Conservation (phyloP, 1,140 invertebrate species). For the Pentalonia nigronervosa region DNA sequence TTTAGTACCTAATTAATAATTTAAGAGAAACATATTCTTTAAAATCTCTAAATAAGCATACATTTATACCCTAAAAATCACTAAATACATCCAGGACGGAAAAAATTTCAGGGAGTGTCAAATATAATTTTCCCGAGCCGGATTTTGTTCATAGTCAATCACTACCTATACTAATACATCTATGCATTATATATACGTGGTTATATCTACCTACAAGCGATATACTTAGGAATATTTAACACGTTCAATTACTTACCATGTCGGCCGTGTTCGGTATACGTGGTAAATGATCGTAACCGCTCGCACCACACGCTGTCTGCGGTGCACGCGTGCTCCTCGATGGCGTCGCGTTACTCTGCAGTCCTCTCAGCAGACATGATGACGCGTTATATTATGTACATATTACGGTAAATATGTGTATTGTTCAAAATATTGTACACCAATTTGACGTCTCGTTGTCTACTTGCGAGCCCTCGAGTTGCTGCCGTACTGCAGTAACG, state of each 20-base stretch:
- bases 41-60: no score
- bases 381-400: neutral
- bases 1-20: no score
- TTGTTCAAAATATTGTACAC: neutral
- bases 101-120: no score
- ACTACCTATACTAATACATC: no score
- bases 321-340: neutral
- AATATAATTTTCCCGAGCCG: no score
- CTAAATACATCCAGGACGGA: no score
- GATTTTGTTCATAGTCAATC: no score
- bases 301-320: neutral
- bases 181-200: no score
- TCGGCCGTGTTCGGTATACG: neutral
- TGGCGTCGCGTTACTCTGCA: neutral
- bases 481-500: neutral
- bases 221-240: neutral
- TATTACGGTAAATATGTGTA: neutral
- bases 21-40: no score
- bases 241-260: neutral
- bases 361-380: neutral
- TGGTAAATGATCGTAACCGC: neutral
- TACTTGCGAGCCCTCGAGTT: neutral
- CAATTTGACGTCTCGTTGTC: neutral
- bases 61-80: no score
- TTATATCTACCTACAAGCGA: neutral